phyloP scores from a whole-genome alignment of 2,113 vertebrate genomes.

The Ia io region DNA sequence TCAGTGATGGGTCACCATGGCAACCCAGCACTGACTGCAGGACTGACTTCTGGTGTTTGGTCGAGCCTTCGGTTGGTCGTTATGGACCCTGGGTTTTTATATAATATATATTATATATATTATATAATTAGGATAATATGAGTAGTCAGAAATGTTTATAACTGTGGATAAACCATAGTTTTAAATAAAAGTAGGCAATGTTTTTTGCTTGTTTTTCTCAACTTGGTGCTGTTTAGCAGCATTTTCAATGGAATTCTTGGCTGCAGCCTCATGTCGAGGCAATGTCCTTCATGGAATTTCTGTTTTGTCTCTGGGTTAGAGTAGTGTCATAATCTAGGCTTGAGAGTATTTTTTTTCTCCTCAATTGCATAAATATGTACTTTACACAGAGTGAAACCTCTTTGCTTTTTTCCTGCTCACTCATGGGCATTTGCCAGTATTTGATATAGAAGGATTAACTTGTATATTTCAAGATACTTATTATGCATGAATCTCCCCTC shows the following conservation, averaged over 20 bases:
- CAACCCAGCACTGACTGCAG: no score
- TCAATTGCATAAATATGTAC: not conserved
- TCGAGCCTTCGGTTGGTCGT: no score
- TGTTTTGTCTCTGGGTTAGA: not conserved
- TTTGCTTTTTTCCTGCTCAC: not conserved
- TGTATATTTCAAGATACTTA: not conserved
- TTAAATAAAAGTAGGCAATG: not conserved
- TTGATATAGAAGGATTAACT: not conserved
- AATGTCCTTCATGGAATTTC: not conserved
- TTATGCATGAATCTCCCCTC: not conserved
- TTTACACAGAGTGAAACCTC: not conserved
- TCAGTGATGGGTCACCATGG: no score
- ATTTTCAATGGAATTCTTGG: constrained; percentile 32
- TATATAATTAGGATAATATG: not conserved
- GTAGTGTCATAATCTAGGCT: not conserved
- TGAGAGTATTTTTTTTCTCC: not conserved
- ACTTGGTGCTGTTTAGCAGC: not conserved
- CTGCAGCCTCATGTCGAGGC: not conserved
- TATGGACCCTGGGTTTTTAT: no score
- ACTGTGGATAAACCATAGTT: not conserved
- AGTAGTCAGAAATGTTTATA: not conserved
- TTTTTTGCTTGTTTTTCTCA: not conserved
- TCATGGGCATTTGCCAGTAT: not conserved
- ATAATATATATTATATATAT: no score
- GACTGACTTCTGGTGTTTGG: no score